Percentiles rank a stretch among this genome's conserved stretches.
phyloP scores from a whole-genome alignment of 2,888 invertebrate species.

The Elegia similella region DNA sequence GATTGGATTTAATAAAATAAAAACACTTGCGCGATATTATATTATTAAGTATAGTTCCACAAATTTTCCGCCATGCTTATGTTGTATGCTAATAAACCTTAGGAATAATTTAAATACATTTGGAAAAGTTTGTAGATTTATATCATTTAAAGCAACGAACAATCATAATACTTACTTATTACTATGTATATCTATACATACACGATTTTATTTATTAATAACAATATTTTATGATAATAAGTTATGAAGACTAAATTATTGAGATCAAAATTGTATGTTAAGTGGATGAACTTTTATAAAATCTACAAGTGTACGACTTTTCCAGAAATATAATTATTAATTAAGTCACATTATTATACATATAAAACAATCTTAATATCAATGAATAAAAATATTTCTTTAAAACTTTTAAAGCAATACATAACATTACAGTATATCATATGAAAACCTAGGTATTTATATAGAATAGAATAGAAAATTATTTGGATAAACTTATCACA shows the following conservation, averaged over 20 bases:
- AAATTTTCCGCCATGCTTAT: conserved; percentile 30
- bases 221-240: background rate
- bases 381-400: too few species aligned
- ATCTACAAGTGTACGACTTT: background rate
- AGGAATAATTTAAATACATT: background rate
- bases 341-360: too few species aligned
- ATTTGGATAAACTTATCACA: too few species aligned
- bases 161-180: background rate
- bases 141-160: background rate
- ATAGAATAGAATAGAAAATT: too few species aligned
- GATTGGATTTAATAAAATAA: conserved; percentile 17
- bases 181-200: conserved; percentile 3
- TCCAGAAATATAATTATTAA: too few species aligned
- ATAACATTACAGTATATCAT: too few species aligned
- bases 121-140: background rate
- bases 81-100: background rate
- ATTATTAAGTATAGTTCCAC: conserved; percentile 37
- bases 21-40: conserved; percentile 45
- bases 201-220: background rate
- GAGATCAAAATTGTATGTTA: background rate
- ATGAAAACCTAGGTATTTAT: too few species aligned
- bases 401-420: too few species aligned
- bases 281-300: background rate
- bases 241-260: background rate
- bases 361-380: too few species aligned